Conservation (phyloP, 2,113 vertebrate genomes). For the Eubucco bourcierii region DNA sequence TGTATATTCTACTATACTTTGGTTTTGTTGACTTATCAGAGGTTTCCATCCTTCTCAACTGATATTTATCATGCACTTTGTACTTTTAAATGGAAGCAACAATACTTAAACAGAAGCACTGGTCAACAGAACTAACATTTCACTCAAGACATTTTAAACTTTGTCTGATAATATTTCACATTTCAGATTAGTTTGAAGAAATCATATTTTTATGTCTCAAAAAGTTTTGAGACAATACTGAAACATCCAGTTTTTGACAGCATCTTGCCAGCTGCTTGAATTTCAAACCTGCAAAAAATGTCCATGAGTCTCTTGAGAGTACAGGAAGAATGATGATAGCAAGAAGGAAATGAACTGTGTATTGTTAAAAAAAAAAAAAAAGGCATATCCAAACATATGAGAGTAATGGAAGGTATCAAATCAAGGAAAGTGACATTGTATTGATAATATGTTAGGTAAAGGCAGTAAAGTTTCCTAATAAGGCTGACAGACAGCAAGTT, state of each 20-base stretch:
- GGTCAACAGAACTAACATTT: neutral
- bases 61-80: neutral
- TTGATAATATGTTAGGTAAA: neutral
- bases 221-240: neutral
- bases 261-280: neutral
- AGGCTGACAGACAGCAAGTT: neutral
- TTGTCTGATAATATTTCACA: neutral
- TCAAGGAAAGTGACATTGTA: neutral
- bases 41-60: neutral
- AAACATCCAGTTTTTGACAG: neutral
- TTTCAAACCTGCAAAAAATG: neutral
- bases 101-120: neutral
- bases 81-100: neutral
- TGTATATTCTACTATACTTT: neutral
- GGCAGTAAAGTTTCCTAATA: neutral
- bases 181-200: neutral
- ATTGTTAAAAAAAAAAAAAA: neutral
- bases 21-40: neutral
- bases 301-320: neutral
- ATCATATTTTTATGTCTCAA: neutral
- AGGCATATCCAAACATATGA: neutral
- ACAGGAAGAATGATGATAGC: neutral
- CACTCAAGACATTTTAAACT: neutral
- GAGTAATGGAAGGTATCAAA: neutral
- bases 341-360: neutral